phyloP scores from a whole-genome alignment of 2,797 vertebrate genomes.

The Geotrypetes seraphini region DNA sequence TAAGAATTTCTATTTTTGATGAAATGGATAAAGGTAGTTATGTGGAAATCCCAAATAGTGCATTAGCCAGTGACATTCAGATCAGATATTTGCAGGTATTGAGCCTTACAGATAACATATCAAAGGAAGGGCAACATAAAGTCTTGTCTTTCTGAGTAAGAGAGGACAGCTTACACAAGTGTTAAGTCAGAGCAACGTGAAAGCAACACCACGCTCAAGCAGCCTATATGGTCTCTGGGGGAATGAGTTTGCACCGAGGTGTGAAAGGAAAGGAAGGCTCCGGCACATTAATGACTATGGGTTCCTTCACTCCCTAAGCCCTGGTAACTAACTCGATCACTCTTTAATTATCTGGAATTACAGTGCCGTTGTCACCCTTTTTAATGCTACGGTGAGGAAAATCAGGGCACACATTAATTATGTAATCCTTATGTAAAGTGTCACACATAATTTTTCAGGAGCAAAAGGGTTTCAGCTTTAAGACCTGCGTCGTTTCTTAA shows the following conservation, averaged over 20 bases:
- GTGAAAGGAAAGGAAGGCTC: slow-evolving; percentile 19
- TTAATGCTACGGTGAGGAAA: slow-evolving; percentile 33
- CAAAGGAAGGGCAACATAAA: too few species aligned
- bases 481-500: slow-evolving; percentile 31
- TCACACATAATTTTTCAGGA: slow-evolving; percentile 45
- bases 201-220: too few species aligned
- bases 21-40: too few species aligned
- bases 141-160: too few species aligned
- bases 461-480: slow-evolving; percentile 38
- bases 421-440: slow-evolving; percentile 49
- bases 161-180: too few species aligned
- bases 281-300: neutral
- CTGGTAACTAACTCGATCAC: slow-evolving; percentile 5
- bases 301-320: slow-evolving; percentile 15
- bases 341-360: slow-evolving; percentile 56
- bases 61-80: too few species aligned
- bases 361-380: slow-evolving; percentile 25
- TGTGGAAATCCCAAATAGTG: too few species aligned
- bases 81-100: too few species aligned
- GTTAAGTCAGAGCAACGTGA: too few species aligned
- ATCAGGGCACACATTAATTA: slow-evolving; percentile 47
- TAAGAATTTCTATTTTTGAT: too few species aligned
- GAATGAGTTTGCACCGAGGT: slow-evolving; percentile 4
- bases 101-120: too few species aligned
- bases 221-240: neutral